Percentiles rank a stretch among this genome's conserved stretches.
Conservation (phyloP, 2,797 vertebrate species). For the Cirrhinus molitorella region DNA sequence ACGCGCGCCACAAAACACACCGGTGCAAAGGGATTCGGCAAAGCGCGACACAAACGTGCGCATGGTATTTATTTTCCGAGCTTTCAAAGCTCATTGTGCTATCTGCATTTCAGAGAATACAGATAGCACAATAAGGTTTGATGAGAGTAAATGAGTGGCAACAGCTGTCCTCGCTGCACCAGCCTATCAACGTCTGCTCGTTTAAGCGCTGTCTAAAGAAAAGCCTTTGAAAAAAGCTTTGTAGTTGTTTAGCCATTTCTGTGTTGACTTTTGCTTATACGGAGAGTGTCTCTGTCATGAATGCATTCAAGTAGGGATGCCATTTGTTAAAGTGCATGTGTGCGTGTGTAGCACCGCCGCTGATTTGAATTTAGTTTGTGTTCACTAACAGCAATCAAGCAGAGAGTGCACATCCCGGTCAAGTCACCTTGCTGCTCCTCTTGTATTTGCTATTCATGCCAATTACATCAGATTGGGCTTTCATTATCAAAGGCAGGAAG, state of each 20-base stretch:
- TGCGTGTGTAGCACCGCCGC: not conserved
- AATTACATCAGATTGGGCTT: conserved; percentile 57
- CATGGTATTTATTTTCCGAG: conserved; percentile 29
- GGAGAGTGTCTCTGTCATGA: conserved; percentile 17
- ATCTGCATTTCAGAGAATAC: conserved; percentile 48
- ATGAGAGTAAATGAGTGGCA: conserved; percentile 47
- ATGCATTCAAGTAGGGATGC: not conserved
- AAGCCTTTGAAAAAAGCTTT: conserved; percentile 29
- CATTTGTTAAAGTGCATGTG: conserved; percentile 28
- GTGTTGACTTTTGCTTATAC: conserved; percentile 42
- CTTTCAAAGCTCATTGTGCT: conserved; percentile 53
- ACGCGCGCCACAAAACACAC: not conserved
- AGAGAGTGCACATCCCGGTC: not conserved
- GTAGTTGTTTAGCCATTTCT: conserved; percentile 29
- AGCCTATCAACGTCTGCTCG: conserved; percentile 4
- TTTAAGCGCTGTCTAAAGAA: conserved; percentile 15
- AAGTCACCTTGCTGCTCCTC: conserved; percentile 24
- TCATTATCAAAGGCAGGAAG: conserved; percentile 62
- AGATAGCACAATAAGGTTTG: conserved; percentile 52
- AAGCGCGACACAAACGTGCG: not conserved
- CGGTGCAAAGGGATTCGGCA: conserved; percentile 18
- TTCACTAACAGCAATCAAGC: conserved; percentile 11
- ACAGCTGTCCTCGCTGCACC: conserved; percentile 23
- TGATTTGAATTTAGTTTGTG: conserved; percentile 15
- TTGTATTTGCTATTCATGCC: conserved; percentile 47